Evolutionary conservation across 2,888 invertebrate genomes (phyloP).

Genomic region (Conchocele bisecta): DNA sequence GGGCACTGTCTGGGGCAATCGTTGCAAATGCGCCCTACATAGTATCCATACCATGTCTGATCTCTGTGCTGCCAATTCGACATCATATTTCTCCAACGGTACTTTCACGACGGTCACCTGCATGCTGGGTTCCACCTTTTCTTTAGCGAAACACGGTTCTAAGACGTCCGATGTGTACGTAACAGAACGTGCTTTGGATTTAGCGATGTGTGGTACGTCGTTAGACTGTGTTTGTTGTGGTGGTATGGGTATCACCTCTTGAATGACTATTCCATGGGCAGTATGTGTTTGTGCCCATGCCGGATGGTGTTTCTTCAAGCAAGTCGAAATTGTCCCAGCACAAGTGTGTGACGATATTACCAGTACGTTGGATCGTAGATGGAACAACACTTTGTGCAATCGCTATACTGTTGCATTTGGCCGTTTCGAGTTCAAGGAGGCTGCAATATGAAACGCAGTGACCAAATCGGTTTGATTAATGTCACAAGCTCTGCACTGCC

Average conservation of each 20-base stretch:
- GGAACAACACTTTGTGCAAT: constrained; percentile 22
- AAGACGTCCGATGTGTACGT: no score
- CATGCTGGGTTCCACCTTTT: neutral
- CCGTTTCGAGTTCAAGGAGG: constrained; percentile 45
- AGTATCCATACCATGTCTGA: no score
- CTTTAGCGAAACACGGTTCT: neutral
- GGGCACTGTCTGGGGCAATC: no score
- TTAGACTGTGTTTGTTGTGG: neutral
- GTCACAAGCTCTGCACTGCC: constrained; percentile 53
- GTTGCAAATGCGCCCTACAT: no score
- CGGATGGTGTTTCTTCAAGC: constrained; percentile 45
- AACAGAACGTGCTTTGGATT: neutral
- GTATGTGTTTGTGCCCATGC: constrained; percentile 43
- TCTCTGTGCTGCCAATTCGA: no score
- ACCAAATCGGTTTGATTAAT: constrained; percentile 39
- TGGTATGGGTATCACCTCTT: constrained; percentile 22
- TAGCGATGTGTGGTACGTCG: neutral
- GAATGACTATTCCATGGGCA: constrained; percentile 46
- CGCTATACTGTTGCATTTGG: constrained; percentile 34
- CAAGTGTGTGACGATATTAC: constrained; percentile 38
- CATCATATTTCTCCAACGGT: neutral
- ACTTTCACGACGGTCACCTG: neutral
- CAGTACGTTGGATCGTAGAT: constrained; percentile 22
- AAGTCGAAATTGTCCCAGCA: constrained; percentile 57
- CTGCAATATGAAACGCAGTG: constrained; percentile 34